These are phyloP conservation scores for Corydoras maculifer DNA, from an alignment of 2,113 vertebrate species.

Conservation along the genomic window DNA sequence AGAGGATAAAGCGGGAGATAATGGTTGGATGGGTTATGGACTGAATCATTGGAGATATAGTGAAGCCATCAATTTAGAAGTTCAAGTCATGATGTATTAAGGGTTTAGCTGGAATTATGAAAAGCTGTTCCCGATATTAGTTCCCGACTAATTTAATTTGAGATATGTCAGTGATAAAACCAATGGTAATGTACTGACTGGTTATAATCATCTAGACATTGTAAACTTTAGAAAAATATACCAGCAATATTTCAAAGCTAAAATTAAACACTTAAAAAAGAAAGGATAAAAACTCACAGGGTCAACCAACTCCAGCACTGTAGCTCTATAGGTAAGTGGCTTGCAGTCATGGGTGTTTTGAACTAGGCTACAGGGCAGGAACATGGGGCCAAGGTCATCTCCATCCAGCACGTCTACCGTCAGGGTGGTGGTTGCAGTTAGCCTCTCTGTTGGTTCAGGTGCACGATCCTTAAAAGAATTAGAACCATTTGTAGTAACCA, in stretches of 20 bases:
- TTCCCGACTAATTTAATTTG: too few relatives aligned
- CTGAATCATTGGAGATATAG: too few relatives aligned
- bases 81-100: too few relatives aligned
- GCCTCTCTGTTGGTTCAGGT: conserved; percentile 75
- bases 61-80: too few relatives aligned
- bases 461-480: conserved; percentile 76
- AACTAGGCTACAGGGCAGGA: conserved; percentile 86
- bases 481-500: background rate
- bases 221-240: too few relatives aligned
- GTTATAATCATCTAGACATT: too few relatives aligned
- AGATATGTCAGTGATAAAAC: too few relatives aligned
- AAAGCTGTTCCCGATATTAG: too few relatives aligned
- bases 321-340: conserved; percentile 82
- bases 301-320: conserved; percentile 78
- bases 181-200: too few relatives aligned
- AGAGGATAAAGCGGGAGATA: too few relatives aligned
- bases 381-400: conserved; percentile 93
- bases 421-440: conserved; percentile 86
- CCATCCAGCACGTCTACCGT: conserved; percentile 90
- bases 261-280: background rate
- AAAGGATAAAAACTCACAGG: conserved; percentile 71
- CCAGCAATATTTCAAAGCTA: background rate
- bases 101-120: too few relatives aligned
- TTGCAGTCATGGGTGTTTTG: conserved; percentile 85
- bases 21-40: too few relatives aligned